phyloP scores from a whole-genome alignment of 2,113 vertebrate genomes.

The Phalacrocorax aristotelis region DNA sequence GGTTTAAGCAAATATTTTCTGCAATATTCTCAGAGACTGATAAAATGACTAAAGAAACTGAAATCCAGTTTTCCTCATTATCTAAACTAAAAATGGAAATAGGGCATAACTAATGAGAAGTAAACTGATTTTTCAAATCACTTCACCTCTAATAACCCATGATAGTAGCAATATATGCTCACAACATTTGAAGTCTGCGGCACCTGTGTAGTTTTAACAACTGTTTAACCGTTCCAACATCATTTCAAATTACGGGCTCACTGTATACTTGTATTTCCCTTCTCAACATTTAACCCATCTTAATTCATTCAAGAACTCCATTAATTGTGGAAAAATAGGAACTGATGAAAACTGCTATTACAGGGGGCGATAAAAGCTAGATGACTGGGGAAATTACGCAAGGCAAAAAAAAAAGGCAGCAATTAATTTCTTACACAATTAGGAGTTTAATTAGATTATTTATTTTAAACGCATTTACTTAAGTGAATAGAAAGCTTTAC shows the following conservation, averaged over 20 bases:
- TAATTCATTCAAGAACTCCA: neutral
- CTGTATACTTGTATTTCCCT: neutral
- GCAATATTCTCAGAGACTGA: neutral
- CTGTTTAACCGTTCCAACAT: neutral
- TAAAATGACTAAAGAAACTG: neutral
- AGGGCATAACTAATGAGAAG: constrained; percentile 12
- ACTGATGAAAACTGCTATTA: constrained; percentile 40
- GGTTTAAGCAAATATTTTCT: neutral
- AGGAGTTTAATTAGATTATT: constrained; percentile 51
- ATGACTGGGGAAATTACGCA: neutral
- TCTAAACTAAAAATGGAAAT: constrained; percentile 17
- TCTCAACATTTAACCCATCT: neutral
- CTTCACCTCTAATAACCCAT: constrained; percentile 23
- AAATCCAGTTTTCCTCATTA: constrained; percentile 35
- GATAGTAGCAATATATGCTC: neutral
- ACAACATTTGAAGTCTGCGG: neutral
- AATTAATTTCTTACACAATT: constrained; percentile 39
- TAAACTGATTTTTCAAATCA: constrained; percentile 50
- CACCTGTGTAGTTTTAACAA: neutral
- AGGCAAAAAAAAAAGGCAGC: neutral
- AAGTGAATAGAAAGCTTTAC: constrained; percentile 17
- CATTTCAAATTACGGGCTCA: neutral
- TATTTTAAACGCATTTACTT: constrained; percentile 23
- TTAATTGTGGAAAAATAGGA: constrained; percentile 17
- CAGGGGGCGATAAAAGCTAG: neutral